A percentile compares a stretch with the other conserved stretches of the same genome.
Evolutionary conservation across 2,797 vertebrate species (phyloP).

Genomic region (Mustela erminea): DNA sequence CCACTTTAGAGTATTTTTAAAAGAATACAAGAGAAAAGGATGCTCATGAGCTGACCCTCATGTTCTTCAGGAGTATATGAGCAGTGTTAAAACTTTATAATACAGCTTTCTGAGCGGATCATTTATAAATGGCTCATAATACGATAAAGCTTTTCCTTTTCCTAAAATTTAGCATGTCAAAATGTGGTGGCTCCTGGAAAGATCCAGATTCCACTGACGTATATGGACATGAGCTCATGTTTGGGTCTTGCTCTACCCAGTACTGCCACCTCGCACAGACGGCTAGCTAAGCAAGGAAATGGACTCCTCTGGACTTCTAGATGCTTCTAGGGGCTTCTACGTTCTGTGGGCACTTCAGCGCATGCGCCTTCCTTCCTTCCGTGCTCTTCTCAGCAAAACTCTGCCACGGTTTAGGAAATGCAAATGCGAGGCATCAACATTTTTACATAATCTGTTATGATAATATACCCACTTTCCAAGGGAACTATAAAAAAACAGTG

Average conservation of each 20-base stretch:
- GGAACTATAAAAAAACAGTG: constrained; percentile 77
- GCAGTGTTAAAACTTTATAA: neutral
- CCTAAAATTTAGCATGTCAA: neutral
- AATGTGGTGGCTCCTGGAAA: neutral
- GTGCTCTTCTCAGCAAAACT: neutral
- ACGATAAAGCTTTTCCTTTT: neutral
- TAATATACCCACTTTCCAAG: constrained; percentile 77
- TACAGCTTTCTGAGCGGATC: neutral
- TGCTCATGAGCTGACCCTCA: neutral
- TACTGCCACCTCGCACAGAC: neutral
- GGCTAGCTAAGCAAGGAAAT: neutral
- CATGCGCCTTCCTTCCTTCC: neutral
- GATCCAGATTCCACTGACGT: neutral
- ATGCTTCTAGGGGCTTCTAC: neutral
- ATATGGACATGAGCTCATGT: neutral
- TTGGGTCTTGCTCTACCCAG: too few species aligned
- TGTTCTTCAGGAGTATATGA: neutral
- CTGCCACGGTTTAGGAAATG: constrained; percentile 7
- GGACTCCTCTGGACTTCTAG: neutral
- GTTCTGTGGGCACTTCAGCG: neutral
- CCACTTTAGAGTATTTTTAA: neutral
- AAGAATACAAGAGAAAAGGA: neutral
- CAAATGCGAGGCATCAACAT: constrained; percentile 43
- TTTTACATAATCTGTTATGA: constrained; percentile 61
- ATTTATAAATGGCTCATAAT: neutral